Percentiles rank a stretch among this genome's conserved stretches.
Conservation (phyloP, 2,113 vertebrate genomes). For the Thunnus maccoyii region DNA sequence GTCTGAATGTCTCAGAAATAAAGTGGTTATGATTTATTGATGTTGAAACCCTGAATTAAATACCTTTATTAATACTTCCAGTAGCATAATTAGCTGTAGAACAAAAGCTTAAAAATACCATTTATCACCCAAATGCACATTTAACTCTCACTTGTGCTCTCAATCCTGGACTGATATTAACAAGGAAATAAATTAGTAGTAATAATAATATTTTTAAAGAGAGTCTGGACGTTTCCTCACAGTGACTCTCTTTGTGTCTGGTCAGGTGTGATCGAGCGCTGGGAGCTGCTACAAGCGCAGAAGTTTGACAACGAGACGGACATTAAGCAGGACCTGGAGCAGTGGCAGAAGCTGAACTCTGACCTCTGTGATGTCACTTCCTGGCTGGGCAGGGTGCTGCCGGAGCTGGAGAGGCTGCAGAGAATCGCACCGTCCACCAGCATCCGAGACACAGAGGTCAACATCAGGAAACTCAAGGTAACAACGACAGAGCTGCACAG, state of each 20-base stretch:
- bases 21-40: no score
- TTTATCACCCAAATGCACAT: no score
- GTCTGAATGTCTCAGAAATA: no score
- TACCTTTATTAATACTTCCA: no score
- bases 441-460: slow-evolving; percentile 83
- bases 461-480: slow-evolving; percentile 88
- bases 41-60: no score
- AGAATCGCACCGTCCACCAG: slow-evolving; percentile 71
- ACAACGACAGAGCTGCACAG: neutral
- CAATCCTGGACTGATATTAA: no score
- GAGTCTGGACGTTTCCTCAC: neutral
- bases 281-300: slow-evolving; percentile 90
- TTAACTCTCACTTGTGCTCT: no score
- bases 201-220: no score
- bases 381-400: slow-evolving; percentile 88
- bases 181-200: no score
- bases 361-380: slow-evolving; percentile 86
- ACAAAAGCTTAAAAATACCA: no score
- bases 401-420: slow-evolving; percentile 87
- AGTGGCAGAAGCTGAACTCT: slow-evolving; percentile 87
- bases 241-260: neutral
- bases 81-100: no score
- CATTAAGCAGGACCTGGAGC: slow-evolving; percentile 82
- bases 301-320: slow-evolving; percentile 76
- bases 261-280: slow-evolving; percentile 91